Conservation (phyloP, 1,140 invertebrate species). For the Pteromalus puparum region DNA sequence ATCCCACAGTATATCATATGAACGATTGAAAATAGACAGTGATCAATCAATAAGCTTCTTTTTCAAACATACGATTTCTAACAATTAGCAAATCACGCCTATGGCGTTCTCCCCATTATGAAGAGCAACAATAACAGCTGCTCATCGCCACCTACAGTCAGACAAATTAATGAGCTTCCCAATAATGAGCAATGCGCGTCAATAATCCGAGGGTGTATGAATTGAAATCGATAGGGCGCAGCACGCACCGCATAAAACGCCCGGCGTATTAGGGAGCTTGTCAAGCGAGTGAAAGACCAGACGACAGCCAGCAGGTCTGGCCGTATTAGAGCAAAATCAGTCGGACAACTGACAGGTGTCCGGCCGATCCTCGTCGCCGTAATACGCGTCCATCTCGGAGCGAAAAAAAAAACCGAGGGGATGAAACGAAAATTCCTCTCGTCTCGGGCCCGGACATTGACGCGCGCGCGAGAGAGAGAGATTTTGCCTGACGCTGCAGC, state of each 20-base stretch:
- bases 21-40: too few relatives aligned
- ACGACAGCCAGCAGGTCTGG: constrained; percentile 3
- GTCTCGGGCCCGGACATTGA: neutral
- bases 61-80: too few relatives aligned
- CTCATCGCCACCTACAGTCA: neutral
- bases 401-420: neutral
- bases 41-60: too few relatives aligned
- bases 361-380: neutral
- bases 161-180: neutral
- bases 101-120: too few relatives aligned
- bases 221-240: constrained; percentile 39
- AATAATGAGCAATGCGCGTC: constrained; percentile 22
- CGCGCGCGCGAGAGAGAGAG: neutral
- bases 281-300: constrained; percentile 43
- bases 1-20: too few relatives aligned
- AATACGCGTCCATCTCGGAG: constrained; percentile 39
- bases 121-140: neutral
- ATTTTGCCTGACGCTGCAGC: constrained; percentile 1
- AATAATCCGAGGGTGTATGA: constrained; percentile 22
- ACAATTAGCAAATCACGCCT: too few relatives aligned
- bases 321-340: constrained; percentile 33
- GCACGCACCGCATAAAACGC: neutral
- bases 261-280: constrained; percentile 21
- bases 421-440: constrained; percentile 18
- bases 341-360: constrained; percentile 45